A percentile compares a stretch with the other conserved stretches of the same genome.
phyloP scores from a whole-genome alignment of 2,113 vertebrate genomes.

The Pseudorectes ferrugineus region DNA sequence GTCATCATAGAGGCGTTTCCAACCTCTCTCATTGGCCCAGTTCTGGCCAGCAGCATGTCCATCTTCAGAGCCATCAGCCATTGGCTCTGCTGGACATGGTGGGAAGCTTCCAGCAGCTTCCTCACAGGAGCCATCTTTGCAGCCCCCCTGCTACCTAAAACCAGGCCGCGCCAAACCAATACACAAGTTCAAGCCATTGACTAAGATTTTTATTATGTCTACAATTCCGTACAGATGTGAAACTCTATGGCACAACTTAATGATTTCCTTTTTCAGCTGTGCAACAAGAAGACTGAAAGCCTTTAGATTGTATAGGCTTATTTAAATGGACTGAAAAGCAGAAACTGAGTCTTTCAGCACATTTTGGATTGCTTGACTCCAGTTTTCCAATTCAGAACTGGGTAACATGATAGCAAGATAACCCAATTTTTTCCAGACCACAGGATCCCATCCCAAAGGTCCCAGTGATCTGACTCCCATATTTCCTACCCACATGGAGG shows the following conservation, averaged over 20 bases:
- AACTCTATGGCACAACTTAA: not conserved
- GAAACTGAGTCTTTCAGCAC: not conserved
- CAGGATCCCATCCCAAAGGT: rapidly evolving
- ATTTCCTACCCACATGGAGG: not conserved
- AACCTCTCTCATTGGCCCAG: no score
- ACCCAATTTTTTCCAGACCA: not conserved
- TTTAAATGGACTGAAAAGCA: not conserved
- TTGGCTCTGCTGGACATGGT: no score
- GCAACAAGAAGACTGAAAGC: not conserved
- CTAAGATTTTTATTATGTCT: not conserved
- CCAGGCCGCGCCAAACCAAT: no score
- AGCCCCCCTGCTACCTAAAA: no score
- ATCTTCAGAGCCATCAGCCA: no score
- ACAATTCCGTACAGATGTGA: not conserved
- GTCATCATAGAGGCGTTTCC: no score
- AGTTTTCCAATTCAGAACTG: not conserved
- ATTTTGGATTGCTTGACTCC: not conserved
- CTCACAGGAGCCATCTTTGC: no score
- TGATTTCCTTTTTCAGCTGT: not conserved
- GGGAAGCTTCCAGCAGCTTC: no score
- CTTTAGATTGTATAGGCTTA: not conserved
- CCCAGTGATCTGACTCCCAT: not conserved
- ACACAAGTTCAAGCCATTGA: not conserved
- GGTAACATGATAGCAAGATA: not conserved
- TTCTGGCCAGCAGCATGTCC: no score